A percentile compares a stretch with the other conserved stretches of the same genome.
These are phyloP conservation scores for Aethes cnicana DNA, from an alignment of 2,888 invertebrate species.

Conservation along the genomic window DNA sequence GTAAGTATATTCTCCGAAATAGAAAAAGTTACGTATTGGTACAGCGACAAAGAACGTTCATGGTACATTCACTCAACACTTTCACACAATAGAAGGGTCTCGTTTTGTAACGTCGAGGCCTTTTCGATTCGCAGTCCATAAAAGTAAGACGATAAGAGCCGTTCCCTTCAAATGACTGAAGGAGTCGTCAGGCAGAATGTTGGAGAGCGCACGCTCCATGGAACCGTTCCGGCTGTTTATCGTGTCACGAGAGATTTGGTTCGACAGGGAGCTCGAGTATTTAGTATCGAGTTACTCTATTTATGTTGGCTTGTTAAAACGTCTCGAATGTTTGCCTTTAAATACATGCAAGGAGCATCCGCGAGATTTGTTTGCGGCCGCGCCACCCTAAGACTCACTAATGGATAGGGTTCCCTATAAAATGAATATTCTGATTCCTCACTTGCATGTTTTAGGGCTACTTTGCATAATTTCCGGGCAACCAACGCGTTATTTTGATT, in stretches of 20 bases:
- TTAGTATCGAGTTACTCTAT: constrained; percentile 61
- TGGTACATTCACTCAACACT: constrained; percentile 66
- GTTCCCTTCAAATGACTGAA: constrained; percentile 71
- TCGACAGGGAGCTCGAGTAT: constrained; percentile 57
- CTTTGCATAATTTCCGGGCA: constrained; percentile 77
- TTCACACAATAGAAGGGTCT: constrained; percentile 72
- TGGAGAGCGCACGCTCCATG: constrained; percentile 48
- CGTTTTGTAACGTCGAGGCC: constrained; percentile 69
- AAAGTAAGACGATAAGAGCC: constrained; percentile 76
- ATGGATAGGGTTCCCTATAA: constrained; percentile 71
- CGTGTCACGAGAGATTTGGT: constrained; percentile 60
- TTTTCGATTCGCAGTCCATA: constrained; percentile 75
- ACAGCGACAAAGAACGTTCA: constrained; percentile 60
- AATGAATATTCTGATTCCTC: constrained; percentile 76
- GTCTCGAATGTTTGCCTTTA: constrained; percentile 52
- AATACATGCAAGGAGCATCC: constrained; percentile 64
- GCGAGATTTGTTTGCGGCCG: constrained; percentile 65
- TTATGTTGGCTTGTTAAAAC: constrained; percentile 58
- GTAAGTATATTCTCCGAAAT: constrained; percentile 44
- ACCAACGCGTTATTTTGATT: constrained; percentile 66
- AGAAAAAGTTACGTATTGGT: constrained; percentile 50
- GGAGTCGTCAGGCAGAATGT: constrained; percentile 62
- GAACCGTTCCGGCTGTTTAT: constrained; percentile 54
- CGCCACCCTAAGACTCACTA: constrained; percentile 62
- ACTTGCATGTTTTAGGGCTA: constrained; percentile 68